Base-by-base conservation (phyloP, 2,888 invertebrate species). In the Mellilla xanthometata region DNA sequence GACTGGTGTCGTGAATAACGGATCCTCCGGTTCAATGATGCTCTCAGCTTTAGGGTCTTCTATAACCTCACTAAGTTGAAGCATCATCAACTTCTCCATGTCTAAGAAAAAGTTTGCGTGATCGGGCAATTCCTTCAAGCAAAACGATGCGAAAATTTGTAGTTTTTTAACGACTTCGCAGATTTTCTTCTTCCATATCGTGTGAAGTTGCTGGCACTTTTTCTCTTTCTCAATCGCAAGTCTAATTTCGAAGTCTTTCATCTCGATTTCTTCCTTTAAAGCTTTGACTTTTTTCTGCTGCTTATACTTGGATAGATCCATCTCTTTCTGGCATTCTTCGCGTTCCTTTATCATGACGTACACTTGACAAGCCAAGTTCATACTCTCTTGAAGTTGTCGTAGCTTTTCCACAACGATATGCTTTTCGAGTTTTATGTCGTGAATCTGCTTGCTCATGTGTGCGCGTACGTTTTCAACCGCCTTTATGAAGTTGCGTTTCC, bases 281-380 rank as follows among this genome's bases (percentile, higher is more conserved):
- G 28, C 19, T 52, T 70, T 76, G 3, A 78, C 45, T 72, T 75
- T 62, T 67, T 78, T 80, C 51, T 76, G 47, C 52, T 80, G 79
- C 68, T 70, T 55, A 29, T 70, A 50, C 62, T 75, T 60, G 1
- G 65, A 58, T 5, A 58, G 46, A 10, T 76, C 62, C 1, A 73
- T 64, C 62, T 79, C 70, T 59, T 76, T 76, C 29, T 63, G 42
- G 36, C 75, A 77, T 49, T 72, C 77, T 43, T 82, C 79, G 48
- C 72, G 68, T 60, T 89, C 89, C 61, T 84, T 87, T 9, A 86
- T 44, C n/a, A 85, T 81, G 1, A 87, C 79, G 53, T 88, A 89
- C 4, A 83, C 68, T 65, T 82, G 78, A 63, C 88, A 87, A 4
- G 88, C 88, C n/a, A 87, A 60, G 39, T 81, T 87, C 58, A 81